These are phyloP conservation scores for Tricholauxania praeusta DNA, from an alignment of 2,888 invertebrate genomes.

Conservation along the genomic window DNA sequence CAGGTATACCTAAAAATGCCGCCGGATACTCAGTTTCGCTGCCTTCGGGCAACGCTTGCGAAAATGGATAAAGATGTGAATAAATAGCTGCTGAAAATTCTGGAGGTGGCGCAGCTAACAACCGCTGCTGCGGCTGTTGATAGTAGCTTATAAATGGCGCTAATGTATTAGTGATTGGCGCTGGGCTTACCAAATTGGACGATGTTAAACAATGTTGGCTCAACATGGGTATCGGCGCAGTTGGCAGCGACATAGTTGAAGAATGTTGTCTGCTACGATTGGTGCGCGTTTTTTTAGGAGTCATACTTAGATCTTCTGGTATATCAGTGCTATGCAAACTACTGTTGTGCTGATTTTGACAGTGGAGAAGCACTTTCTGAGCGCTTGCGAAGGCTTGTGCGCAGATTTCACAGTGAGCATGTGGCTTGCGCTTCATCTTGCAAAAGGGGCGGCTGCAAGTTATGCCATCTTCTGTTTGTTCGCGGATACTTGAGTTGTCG, in stretches of 20 bases:
- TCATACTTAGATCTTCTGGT: conserved; percentile 55
- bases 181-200: background rate
- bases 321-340: conserved; percentile 44
- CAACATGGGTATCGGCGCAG: conserved; percentile 53
- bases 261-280: background rate
- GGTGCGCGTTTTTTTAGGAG: background rate
- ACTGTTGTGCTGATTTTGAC: background rate
- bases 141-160: too few relatives aligned
- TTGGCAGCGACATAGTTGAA: conserved; percentile 38
- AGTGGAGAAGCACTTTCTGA: background rate
- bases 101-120: background rate
- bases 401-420: too few relatives aligned
- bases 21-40: background rate
- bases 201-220: conserved; percentile 19
- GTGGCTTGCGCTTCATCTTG: too few relatives aligned
- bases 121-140: background rate
- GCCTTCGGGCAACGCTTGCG: background rate
- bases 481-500: background rate
- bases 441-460: background rate
- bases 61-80: background rate
- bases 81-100: background rate
- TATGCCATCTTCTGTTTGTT: background rate
- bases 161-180: background rate
- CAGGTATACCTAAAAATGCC: too few relatives aligned
- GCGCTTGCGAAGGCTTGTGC: background rate